Evolutionary conservation across 2,888 invertebrate species (phyloP).

Genomic region (Choreutis nemorana): DNA sequence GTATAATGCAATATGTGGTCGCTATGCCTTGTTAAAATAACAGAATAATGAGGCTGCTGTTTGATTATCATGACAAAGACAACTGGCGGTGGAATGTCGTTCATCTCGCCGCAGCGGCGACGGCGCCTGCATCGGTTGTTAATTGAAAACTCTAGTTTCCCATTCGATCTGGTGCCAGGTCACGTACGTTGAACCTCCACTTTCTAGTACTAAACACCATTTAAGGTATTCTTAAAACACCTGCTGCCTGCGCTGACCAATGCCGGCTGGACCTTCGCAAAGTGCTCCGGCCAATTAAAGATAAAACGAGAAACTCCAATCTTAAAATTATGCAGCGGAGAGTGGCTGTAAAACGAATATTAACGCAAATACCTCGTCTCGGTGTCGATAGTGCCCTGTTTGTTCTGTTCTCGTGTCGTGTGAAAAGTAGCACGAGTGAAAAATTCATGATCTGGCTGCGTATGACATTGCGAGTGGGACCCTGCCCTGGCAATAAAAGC

Average conservation of each 20-base stretch:
- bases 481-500: conserved; percentile 42
- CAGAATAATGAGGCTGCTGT: conserved; percentile 53
- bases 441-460: conserved; percentile 18
- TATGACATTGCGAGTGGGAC: conserved; percentile 18
- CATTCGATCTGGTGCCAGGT: conserved; percentile 48
- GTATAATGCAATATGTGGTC: conserved; percentile 11
- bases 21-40: conserved; percentile 56
- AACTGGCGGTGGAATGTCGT: conserved; percentile 39
- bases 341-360: neutral
- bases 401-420: conserved; percentile 14
- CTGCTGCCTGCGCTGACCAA: conserved; percentile 1
- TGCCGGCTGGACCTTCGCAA: neutral
- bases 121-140: conserved; percentile 17
- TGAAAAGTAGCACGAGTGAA: conserved; percentile 37
- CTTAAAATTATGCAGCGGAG: conserved; percentile 3
- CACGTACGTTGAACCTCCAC: conserved; percentile 30
- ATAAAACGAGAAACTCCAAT: conserved; percentile 7
- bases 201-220: conserved; percentile 13
- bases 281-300: conserved; percentile 4
- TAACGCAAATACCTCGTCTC: neutral
- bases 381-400: neutral
- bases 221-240: conserved; percentile 21
- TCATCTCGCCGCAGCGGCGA: conserved; percentile 39
- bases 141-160: conserved; percentile 35
- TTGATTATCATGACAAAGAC: conserved; percentile 60